Conservation (phyloP, 2,888 invertebrate species). For the Pammene aurita region DNA sequence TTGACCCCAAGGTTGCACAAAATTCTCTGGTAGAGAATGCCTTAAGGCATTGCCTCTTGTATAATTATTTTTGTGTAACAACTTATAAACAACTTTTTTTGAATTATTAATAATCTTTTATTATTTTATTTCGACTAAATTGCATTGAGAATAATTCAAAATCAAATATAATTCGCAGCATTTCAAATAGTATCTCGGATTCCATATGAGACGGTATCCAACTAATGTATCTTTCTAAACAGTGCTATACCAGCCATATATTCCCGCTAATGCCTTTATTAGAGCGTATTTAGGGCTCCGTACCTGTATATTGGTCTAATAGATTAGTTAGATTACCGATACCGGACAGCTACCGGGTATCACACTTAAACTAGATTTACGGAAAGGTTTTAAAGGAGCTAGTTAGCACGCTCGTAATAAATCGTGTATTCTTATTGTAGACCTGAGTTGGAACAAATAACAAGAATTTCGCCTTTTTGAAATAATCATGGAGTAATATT, state of each 20-base stretch:
- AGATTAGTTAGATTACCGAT: conserved; percentile 7
- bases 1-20: too few relatives aligned
- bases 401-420: neutral
- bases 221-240: neutral
- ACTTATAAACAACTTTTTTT: too few relatives aligned
- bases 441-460: too few relatives aligned
- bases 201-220: neutral
- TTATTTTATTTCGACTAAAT: too few relatives aligned
- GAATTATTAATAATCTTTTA: too few relatives aligned
- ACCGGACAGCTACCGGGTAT: conserved; percentile 27
- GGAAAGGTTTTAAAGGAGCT: conserved; percentile 4
- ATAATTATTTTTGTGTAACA: too few relatives aligned
- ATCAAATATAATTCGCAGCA: neutral
- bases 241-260: conserved; percentile 11
- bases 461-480: too few relatives aligned
- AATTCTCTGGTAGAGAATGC: too few relatives aligned
- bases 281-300: conserved; percentile 12
- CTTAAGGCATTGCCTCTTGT: too few relatives aligned
- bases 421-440: too few relatives aligned
- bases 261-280: conserved; percentile 18
- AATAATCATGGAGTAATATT: too few relatives aligned
- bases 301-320: conserved; percentile 13
- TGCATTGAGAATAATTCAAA: too few relatives aligned
- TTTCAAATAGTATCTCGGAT: neutral
- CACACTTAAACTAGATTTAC: conserved; percentile 24